A percentile compares a stretch with the other conserved stretches of the same genome.
Conservation (phyloP, 2,113 vertebrate species). For the Meriones unguiculatus region DNA sequence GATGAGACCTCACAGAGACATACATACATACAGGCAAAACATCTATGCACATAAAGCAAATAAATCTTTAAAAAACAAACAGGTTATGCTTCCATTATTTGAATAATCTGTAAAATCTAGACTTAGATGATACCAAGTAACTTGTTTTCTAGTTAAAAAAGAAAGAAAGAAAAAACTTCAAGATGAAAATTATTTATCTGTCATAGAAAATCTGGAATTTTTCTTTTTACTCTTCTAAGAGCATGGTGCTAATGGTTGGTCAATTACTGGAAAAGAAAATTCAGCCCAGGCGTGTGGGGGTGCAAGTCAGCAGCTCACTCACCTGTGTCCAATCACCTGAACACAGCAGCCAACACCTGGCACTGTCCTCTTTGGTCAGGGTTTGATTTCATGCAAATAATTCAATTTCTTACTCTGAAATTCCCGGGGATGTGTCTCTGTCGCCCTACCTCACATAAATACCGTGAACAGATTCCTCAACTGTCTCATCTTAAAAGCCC, state of each 20-base stretch:
- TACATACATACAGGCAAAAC: too few species aligned
- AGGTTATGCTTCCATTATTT: constrained; percentile 15
- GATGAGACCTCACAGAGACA: too few species aligned
- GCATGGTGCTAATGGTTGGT: constrained; percentile 56
- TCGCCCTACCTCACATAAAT: background rate
- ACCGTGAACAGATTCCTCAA: constrained; percentile 31
- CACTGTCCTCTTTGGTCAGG: background rate
- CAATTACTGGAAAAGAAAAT: constrained; percentile 73
- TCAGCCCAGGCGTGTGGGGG: constrained; percentile 34
- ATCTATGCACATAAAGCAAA: too few species aligned
- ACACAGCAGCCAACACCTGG: background rate
- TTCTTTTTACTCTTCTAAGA: constrained; percentile 75
- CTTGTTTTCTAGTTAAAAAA: constrained; percentile 66
- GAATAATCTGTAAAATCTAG: constrained; percentile 36
- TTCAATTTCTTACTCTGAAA: constrained; percentile 48
- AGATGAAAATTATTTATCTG: constrained; percentile 62
- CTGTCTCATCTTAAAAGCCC: constrained; percentile 32
- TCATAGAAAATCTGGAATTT: constrained; percentile 66
- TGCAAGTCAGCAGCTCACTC: constrained; percentile 55
- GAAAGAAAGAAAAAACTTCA: constrained; percentile 27
- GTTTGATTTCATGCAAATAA: constrained; percentile 32
- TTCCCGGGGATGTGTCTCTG: background rate
- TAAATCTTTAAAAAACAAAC: too few species aligned
- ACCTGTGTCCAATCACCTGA: background rate
- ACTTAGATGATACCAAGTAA: constrained; percentile 43